Evolutionary conservation across 2,888 invertebrate species (phyloP).

Genomic region (Parascotia fuliginaria): DNA sequence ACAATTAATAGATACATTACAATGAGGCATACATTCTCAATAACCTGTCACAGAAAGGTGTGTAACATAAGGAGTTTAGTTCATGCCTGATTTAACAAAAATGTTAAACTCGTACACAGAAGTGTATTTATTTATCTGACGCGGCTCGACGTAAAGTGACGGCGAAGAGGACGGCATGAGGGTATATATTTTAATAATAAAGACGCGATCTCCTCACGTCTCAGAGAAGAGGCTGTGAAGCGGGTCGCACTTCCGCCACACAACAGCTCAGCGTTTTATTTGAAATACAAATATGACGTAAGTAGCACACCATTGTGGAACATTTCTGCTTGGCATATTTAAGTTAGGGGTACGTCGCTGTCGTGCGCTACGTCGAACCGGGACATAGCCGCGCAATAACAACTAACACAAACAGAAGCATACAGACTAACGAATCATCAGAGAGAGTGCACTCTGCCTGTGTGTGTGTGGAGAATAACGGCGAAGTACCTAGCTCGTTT

Average conservation of each 20-base stretch:
- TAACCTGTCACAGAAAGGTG: no score
- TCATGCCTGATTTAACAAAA: no score
- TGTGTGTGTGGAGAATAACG: not conserved
- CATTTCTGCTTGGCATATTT: conserved; percentile 6
- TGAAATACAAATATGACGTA: conserved; percentile 29
- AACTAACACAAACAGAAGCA: conserved; percentile 1
- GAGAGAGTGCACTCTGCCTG: conserved; percentile 18
- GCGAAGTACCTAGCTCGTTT: not conserved
- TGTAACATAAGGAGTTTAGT: no score
- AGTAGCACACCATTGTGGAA: conserved; percentile 5
- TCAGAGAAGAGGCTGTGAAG: not conserved
- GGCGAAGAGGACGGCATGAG: no score
- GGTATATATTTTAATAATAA: not conserved
- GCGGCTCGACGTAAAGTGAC: not conserved
- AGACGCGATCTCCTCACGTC: not conserved
- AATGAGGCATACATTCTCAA: no score
- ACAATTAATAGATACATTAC: no score
- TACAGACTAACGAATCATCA: conserved; percentile 19
- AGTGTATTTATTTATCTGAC: no score
- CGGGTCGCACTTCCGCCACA: conserved; percentile 25
- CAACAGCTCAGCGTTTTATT: conserved; percentile 12
- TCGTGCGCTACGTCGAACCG: not conserved
- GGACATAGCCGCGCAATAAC: not conserved
- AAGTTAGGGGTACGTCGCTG: not conserved
- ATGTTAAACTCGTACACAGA: no score